Evolutionary conservation across 2,888 invertebrate genomes (phyloP).

Genomic region (Chironomus tentans): DNA sequence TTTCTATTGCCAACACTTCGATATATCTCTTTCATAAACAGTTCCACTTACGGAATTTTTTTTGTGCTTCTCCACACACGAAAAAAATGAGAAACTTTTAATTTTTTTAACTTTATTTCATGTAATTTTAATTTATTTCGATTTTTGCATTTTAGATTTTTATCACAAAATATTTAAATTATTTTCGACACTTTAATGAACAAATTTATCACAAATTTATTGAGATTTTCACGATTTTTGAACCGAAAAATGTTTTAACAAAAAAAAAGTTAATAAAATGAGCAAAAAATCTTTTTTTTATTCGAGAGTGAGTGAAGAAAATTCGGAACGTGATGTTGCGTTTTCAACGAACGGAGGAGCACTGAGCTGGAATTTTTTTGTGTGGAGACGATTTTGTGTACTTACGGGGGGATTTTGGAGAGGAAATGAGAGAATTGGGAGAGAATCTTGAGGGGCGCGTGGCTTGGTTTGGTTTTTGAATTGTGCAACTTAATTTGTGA

Average conservation of each 20-base stretch:
- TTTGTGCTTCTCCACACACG: neutral
- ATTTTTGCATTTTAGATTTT: neutral
- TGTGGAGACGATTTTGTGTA: neutral
- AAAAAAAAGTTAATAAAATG: neutral
- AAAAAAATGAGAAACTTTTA: neutral
- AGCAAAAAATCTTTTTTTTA: neutral
- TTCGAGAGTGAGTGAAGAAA: neutral
- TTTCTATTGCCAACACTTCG: neutral
- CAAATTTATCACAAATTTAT: neutral
- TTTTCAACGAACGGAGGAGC: neutral
- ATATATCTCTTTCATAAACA: neutral
- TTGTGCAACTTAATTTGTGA: neutral
- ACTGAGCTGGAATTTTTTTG: neutral
- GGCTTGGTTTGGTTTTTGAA: neutral
- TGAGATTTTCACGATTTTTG: neutral
- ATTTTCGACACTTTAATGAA: neutral
- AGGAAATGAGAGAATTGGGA: neutral
- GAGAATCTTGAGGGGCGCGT: neutral
- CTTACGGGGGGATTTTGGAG: neutral
- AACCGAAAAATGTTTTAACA: too few relatives aligned
- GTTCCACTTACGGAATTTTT: neutral
- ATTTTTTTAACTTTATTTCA: too few relatives aligned
- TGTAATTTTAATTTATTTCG: neutral
- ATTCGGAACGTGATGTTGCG: neutral
- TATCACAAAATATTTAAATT: neutral